phyloP scores from a whole-genome alignment of 2,113 vertebrate genomes.

The Stigmatopora argus region DNA sequence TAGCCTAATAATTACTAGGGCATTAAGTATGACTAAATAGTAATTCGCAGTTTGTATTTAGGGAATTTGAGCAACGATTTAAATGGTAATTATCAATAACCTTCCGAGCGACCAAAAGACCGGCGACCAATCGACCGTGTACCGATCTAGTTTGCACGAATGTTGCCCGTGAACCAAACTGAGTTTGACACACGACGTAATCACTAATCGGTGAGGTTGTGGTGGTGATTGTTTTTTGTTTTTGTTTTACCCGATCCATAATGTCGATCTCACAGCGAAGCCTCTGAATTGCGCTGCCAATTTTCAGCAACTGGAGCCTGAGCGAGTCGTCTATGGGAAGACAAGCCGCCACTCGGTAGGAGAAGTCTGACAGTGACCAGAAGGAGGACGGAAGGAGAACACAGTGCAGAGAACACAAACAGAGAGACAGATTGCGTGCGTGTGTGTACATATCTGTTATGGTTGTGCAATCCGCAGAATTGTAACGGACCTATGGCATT shows the following conservation, averaged over 20 bases:
- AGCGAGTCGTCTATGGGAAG: slow-evolving; percentile 91
- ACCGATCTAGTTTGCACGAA: no score
- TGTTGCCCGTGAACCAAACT: no score
- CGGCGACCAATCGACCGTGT: no score
- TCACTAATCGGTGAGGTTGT: no score
- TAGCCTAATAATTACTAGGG: no score
- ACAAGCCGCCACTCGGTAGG: slow-evolving; percentile 94
- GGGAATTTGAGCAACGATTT: no score
- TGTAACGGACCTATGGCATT: slow-evolving; percentile 84
- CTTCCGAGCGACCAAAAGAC: no score
- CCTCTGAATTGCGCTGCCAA: slow-evolving; percentile 92
- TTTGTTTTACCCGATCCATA: slow-evolving; percentile 86
- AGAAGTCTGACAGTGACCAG: slow-evolving; percentile 81
- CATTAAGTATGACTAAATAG: no score
- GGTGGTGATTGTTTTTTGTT: not conserved
- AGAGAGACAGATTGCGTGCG: not conserved
- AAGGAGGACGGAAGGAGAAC: slow-evolving; percentile 7
- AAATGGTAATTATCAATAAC: no score
- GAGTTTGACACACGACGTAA: no score
- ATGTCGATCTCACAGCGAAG: slow-evolving; percentile 95
- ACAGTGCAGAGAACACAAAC: slow-evolving; percentile 20
- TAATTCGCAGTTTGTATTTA: no score
- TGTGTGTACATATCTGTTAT: slow-evolving; percentile 8
- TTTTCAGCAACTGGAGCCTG: slow-evolving; percentile 87
- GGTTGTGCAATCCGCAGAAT: slow-evolving; percentile 26